Conservation (phyloP, 2,113 vertebrate genomes). For the rat (Rattus norvegicus) region DNA sequence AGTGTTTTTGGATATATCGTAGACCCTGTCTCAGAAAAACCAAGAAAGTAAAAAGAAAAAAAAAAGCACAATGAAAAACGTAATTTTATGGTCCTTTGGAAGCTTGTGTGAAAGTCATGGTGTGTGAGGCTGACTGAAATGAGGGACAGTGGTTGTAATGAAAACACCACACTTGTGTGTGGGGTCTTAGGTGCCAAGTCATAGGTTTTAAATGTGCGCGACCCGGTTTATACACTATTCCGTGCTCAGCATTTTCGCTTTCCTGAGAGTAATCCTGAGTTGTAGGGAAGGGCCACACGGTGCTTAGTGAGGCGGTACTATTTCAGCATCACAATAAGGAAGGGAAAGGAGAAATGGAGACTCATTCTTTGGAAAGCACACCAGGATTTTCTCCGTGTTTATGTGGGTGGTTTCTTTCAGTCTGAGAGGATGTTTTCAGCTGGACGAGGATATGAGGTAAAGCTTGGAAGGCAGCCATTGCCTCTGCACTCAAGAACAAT, state of each 20-base stretch:
- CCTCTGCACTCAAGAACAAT: rapidly evolving
- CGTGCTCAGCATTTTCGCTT: not conserved
- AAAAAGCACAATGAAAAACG: not conserved
- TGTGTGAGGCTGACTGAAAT: not conserved
- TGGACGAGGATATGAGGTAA: not conserved
- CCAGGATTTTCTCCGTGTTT: not conserved
- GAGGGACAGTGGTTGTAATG: no score
- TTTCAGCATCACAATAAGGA: not conserved
- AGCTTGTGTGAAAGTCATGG: not conserved
- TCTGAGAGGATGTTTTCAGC: not conserved
- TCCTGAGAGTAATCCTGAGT: not conserved
- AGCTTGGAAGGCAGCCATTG: not conserved
- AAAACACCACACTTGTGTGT: not conserved
- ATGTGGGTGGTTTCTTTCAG: not conserved
- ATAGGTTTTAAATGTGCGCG: not conserved
- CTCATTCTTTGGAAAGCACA: not conserved
- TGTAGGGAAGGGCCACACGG: not conserved
- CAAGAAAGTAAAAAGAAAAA: not conserved
- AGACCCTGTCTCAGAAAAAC: not conserved
- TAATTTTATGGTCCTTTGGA: rapidly evolving
- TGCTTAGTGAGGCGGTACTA: not conserved
- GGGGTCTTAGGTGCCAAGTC: not conserved
- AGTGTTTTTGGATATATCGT: not conserved
- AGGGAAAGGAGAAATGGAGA: not conserved
- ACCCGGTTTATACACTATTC: not conserved